Conservation (phyloP, 2,888 invertebrate genomes). For the Folsomia candida region DNA sequence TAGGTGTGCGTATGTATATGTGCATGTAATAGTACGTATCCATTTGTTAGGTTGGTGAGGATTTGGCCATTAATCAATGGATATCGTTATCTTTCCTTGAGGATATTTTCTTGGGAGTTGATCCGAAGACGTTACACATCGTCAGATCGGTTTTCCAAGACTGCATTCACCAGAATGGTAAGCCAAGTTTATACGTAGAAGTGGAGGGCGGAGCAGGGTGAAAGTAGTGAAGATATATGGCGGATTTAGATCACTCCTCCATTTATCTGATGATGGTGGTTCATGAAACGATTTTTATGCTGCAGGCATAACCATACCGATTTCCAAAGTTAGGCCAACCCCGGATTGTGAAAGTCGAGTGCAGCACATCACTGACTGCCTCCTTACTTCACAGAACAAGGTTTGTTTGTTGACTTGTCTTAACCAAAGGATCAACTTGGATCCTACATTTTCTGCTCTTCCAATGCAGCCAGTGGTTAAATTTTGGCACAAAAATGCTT, state of each 20-base stretch:
- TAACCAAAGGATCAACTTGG: neutral
- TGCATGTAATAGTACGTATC: no score
- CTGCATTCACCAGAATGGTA: neutral
- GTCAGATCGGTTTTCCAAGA: neutral
- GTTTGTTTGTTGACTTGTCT: neutral
- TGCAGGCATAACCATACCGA: neutral
- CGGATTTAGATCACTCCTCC: neutral
- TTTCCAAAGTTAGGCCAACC: neutral
- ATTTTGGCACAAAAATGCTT: no score
- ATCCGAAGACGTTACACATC: neutral
- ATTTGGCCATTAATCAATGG: neutral
- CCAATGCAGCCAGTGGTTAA: no score
- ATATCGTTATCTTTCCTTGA: neutral
- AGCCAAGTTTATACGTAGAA: no score
- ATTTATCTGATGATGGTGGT: neutral
- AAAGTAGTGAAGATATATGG: slow-evolving; percentile 4
- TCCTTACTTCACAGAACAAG: neutral
- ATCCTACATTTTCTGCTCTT: no score
- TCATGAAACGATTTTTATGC: slow-evolving; percentile 1
- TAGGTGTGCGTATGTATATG: no score
- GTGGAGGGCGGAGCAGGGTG: no score
- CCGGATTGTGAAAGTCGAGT: neutral
- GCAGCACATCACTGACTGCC: neutral
- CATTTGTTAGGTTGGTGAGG: neutral
- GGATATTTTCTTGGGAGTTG: neutral